Conservation (phyloP, 2,113 vertebrate species). For the Sciurus niger region DNA sequence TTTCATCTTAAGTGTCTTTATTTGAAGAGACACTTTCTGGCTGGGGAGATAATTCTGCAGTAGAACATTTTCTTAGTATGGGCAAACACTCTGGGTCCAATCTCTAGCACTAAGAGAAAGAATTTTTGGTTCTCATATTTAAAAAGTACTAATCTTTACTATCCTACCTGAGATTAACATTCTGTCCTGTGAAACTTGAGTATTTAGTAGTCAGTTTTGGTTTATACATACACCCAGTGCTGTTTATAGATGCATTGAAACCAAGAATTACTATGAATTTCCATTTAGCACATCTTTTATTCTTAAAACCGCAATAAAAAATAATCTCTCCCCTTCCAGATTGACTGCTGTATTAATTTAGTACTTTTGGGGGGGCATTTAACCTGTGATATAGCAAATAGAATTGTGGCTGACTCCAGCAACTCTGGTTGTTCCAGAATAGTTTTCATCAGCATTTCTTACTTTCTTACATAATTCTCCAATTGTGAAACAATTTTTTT, state of each 20-base stretch:
- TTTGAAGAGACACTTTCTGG: conserved; percentile 18
- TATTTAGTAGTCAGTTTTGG: background rate
- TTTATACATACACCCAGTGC: background rate
- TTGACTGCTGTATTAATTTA: background rate
- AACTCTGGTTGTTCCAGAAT: background rate
- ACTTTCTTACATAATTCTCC: background rate
- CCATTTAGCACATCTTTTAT: conserved; percentile 29
- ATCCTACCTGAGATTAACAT: background rate
- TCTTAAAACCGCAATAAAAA: conserved; percentile 38
- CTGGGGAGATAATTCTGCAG: background rate
- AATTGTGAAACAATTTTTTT: conserved; percentile 64
- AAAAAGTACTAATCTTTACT: background rate
- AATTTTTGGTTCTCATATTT: conserved; percentile 43
- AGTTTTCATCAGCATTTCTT: conserved; percentile 44
- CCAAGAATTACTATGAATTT: background rate
- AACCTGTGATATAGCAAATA: background rate
- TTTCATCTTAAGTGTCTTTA: conserved; percentile 35
- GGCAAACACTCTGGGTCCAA: background rate
- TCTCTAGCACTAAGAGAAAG: background rate
- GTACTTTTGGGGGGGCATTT: background rate
- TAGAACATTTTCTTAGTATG: background rate
- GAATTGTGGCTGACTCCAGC: conserved; percentile 35
- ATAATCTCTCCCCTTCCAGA: background rate
- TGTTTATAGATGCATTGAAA: background rate
- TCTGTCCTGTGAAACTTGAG: conserved; percentile 32